A percentile compares a stretch with the other conserved stretches of the same genome.
phyloP scores from a whole-genome alignment of 2,888 invertebrate genomes.

The Agrypnus murinus region DNA sequence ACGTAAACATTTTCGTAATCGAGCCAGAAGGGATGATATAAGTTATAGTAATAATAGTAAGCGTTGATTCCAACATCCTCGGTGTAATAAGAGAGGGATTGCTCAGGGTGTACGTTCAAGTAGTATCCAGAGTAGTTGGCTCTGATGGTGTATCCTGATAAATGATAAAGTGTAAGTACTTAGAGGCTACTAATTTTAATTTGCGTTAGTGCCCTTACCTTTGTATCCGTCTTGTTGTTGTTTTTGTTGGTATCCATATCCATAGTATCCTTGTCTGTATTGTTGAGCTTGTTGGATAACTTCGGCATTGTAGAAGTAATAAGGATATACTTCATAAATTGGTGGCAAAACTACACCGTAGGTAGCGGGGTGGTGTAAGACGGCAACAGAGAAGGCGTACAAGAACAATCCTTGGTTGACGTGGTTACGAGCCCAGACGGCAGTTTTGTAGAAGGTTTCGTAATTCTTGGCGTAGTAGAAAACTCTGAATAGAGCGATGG shows the following conservation, averaged over 20 bases:
- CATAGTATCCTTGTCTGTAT: not conserved
- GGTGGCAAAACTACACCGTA: constrained; percentile 77
- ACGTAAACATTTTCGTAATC: constrained; percentile 73
- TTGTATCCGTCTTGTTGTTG: constrained; percentile 17
- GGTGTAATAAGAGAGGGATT: constrained; percentile 79
- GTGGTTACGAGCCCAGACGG: constrained; percentile 79
- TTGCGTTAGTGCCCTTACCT: not conserved
- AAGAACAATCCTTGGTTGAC: constrained; percentile 82
- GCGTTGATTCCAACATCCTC: constrained; percentile 82
- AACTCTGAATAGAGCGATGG: constrained; percentile 78
- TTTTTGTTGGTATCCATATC: constrained; percentile 3
- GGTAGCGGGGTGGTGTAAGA: not conserved
- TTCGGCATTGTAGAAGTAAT: constrained; percentile 7
- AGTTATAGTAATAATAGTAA: constrained; percentile 77
- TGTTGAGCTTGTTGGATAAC: constrained; percentile 12
- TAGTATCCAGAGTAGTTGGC: constrained; percentile 78
- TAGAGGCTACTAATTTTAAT: no score
- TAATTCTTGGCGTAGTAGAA: constrained; percentile 82
- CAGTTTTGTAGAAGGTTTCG: constrained; percentile 80
- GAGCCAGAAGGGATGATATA: constrained; percentile 80
- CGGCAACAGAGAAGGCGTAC: constrained; percentile 75
- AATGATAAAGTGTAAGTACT: not conserved
- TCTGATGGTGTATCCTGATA: constrained; percentile 72
- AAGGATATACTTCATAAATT: constrained; percentile 76
- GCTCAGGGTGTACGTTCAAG: constrained; percentile 74